Evolutionary conservation across 64 coral and sea anemone species (phyloP), one percentile per base, ranked within the genome.

Genomic region (Montipora cactus): DNA sequence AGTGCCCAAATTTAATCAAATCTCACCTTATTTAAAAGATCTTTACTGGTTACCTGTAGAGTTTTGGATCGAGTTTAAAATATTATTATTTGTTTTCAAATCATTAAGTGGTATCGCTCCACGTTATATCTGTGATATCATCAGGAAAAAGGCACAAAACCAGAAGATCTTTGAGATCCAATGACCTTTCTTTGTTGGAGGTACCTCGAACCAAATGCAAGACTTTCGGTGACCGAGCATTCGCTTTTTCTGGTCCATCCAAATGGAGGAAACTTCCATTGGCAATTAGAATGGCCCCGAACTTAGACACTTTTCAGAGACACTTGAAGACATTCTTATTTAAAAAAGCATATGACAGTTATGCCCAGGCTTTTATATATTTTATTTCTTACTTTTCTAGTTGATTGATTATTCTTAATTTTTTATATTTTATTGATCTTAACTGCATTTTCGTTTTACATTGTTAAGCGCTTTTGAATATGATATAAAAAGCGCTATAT

Each of bases 171-270:
- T 22, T 75, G 64, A 61, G 84, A 87, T 87, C 61, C 48, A 67
- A 87, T 21, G 61, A 67, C 67, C 61, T 74, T 45, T 46, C 48
- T 51, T 61, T 53, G 53, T 78, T 89, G 46, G 47, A n/a, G 75
- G 59, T 89, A 1, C 28, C 89, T 51, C 12, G 21, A 49, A 59
- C 72, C 58, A 90, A 81, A 79, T 55, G 22, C 75, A 91, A 91
- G 79, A 91, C 89, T 68, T 50, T 81, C 49, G 89, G 62, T 61
- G 89, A 58, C n/a, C 9, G 78, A 73, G 89, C 89, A 80, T 91
- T 91, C 67, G 61, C 57, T 20, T 78, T 79, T 69, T 77, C 89
- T 13, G 89, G 75, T 81, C 89, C 89, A 69, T 47, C 59, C 9
- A 8, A 79, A 11, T 82, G 59, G 89, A 81, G 82, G 37, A 66